phyloP scores from a whole-genome alignment of 2,113 vertebrate species.

The Sinocyclocheilus grahami region DNA sequence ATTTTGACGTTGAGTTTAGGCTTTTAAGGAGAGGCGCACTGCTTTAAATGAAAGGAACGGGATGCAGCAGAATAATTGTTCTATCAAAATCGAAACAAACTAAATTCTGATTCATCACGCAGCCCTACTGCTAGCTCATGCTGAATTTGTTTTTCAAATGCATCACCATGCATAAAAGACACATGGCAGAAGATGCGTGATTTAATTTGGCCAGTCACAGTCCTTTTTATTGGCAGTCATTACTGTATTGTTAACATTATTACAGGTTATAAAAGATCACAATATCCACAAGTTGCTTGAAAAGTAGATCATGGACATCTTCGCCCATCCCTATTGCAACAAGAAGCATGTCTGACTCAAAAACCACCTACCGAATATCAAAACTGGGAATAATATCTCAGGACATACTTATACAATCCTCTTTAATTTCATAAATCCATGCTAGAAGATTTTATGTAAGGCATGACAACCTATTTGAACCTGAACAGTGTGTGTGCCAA shows the following conservation, averaged over 20 bases:
- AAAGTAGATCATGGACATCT: background rate
- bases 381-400: slow-evolving; percentile 58
- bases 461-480: background rate
- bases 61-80: background rate
- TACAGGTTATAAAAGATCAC: background rate
- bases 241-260: background rate
- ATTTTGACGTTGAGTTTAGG: too few relatives aligned
- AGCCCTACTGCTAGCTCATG: background rate
- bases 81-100: background rate
- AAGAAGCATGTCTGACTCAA: slow-evolving; percentile 70
- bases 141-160: background rate
- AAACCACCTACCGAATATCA: slow-evolving; percentile 68
- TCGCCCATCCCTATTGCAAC: background rate
- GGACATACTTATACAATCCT: slow-evolving; percentile 62
- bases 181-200: too few relatives aligned
- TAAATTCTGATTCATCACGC: background rate
- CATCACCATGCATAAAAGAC: background rate
- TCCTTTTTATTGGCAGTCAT: too few relatives aligned
- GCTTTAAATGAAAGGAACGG: background rate
- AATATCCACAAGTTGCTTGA: background rate
- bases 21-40: too few relatives aligned
- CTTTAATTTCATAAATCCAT: background rate
- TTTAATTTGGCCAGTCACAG: too few relatives aligned
- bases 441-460: background rate
- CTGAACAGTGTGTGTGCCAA: background rate